These are phyloP conservation scores for Pararge aegeria DNA, from an alignment of 1,140 invertebrate species.

Conservation along the genomic window DNA sequence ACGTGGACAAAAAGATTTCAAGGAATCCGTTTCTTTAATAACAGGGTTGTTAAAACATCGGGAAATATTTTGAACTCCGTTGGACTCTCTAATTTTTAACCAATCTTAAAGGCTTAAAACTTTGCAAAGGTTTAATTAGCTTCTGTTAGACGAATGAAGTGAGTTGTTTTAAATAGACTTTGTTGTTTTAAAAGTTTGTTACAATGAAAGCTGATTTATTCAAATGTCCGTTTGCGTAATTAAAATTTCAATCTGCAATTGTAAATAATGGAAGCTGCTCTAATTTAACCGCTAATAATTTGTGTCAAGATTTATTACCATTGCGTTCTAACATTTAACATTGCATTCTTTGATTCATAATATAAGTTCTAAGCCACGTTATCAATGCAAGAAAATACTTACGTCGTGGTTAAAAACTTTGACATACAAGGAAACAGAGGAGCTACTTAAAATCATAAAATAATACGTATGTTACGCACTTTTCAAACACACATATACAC, in stretches of 20 bases:
- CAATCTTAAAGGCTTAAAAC: conserved; percentile 41
- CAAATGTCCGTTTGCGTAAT: not conserved
- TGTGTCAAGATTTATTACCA: not conserved
- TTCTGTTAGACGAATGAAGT: conserved; percentile 35
- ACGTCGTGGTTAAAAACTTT: too few relatives aligned
- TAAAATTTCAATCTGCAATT: not conserved
- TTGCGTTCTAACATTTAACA: too few relatives aligned
- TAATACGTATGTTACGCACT: too few relatives aligned
- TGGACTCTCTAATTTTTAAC: conserved; percentile 46
- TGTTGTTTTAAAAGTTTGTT: conserved; percentile 14
- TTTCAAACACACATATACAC: too few relatives aligned
- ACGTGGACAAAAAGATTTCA: conserved; percentile 56
- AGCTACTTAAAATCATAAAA: too few relatives aligned
- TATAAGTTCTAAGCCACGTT: too few relatives aligned
- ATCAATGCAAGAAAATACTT: too few relatives aligned
- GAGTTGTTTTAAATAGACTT: conserved; percentile 25
- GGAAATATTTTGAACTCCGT: conserved; percentile 21
- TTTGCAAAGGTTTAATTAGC: conserved; percentile 45
- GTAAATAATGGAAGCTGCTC: conserved; percentile 1
- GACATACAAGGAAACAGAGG: too few relatives aligned
- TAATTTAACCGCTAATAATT: not conserved
- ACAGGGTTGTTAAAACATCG: conserved; percentile 31
- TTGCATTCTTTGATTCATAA: too few relatives aligned
- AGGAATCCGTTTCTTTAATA: conserved; percentile 45
- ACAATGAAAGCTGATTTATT: not conserved